A percentile compares a stretch with the other conserved stretches of the same genome.
Evolutionary conservation across 2,797 vertebrate species (phyloP).

Genomic region (Botia kubotai): DNA sequence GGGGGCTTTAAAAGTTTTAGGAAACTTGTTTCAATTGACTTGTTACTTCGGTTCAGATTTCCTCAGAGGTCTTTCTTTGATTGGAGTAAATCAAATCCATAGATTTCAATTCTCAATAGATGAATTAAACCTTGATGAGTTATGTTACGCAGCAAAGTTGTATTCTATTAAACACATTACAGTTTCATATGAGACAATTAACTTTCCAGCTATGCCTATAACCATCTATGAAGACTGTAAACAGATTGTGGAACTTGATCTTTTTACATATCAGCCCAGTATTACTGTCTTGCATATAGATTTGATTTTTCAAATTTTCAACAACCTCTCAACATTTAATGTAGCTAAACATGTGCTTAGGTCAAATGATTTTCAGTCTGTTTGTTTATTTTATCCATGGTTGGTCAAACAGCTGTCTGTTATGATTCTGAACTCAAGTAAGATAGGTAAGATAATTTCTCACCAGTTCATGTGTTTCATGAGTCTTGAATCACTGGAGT

Average conservation of each 20-base stretch:
- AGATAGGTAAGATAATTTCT: background rate
- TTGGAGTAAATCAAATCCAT: slow-evolving; percentile 5
- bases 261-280: too few relatives aligned
- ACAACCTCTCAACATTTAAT: background rate
- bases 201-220: background rate
- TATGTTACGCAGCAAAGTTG: slow-evolving; percentile 18
- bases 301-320: slow-evolving; percentile 23
- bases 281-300: too few relatives aligned
- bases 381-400: slow-evolving; percentile 3
- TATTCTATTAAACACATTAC: background rate
- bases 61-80: slow-evolving; percentile 4
- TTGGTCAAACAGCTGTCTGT: background rate
- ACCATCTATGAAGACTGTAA: slow-evolving; percentile 5
- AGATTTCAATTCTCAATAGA: accelerated
- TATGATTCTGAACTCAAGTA: background rate
- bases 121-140: background rate
- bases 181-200: accelerated
- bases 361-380: background rate
- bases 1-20: slow-evolving; percentile 1
- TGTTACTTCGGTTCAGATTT: background rate
- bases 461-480: slow-evolving; percentile 11
- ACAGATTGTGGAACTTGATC: too few relatives aligned
- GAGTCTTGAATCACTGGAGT: slow-evolving; percentile 6
- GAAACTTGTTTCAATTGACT: background rate
- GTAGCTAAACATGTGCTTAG: background rate